These are phyloP conservation scores for Loripinus fragilis DNA, from an alignment of 2,888 invertebrate species.

Conservation along the genomic window DNA sequence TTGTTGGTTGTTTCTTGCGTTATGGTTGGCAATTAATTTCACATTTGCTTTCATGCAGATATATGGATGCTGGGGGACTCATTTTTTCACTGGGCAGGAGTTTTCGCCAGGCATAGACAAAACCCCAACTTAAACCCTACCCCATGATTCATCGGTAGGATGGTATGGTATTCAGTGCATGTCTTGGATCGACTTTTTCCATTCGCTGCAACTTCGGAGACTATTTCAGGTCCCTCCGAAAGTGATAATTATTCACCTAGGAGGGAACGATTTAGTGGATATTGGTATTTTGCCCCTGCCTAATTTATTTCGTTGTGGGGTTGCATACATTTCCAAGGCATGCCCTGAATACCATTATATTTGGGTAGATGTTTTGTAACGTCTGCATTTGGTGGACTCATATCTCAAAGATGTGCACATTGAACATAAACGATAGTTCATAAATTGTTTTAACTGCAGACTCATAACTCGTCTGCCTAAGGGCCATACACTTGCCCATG, in stretches of 20 bases:
- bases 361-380: constrained; percentile 6
- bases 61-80: too few relatives aligned
- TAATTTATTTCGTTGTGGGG: neutral
- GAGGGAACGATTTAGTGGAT: neutral
- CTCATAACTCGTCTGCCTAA: neutral
- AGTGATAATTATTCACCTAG: neutral
- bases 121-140: too few relatives aligned
- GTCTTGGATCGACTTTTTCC: neutral
- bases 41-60: too few relatives aligned
- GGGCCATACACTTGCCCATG: neutral
- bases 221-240: neutral
- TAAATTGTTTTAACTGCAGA: neutral
- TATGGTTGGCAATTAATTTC: too few relatives aligned
- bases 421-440: neutral
- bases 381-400: neutral
- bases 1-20: too few relatives aligned
- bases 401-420: too few relatives aligned
- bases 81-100: too few relatives aligned
- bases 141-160: neutral
- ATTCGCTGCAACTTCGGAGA: neutral
- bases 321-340: neutral
- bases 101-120: too few relatives aligned
- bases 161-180: neutral
- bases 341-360: neutral
- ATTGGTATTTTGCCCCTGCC: neutral